Evolutionary conservation across 2,797 vertebrate genomes (phyloP), one percentile per base, ranked within the genome.

Genomic region (Vireo griseus): DNA sequence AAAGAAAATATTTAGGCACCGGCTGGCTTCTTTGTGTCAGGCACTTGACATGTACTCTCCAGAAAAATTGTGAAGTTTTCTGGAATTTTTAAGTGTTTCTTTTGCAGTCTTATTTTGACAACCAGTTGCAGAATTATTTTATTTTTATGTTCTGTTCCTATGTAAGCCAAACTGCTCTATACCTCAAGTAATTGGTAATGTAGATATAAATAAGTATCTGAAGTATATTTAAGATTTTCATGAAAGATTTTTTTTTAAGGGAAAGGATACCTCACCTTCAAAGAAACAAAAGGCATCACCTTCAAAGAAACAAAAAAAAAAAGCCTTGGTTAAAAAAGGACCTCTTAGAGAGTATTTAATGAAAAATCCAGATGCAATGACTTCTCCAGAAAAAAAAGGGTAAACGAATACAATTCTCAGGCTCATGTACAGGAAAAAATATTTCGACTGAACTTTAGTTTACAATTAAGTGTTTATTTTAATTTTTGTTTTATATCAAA

Each of bases 301-400:
- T 67, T 13, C 11, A 3, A 96, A 83, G 91, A 93, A 91, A 82
- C 18, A 66, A 77, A 80, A 24, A 47, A 96, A 88, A 79, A 19
- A 67, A 75, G 26, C 5, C 10, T 10, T 51, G 29, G 12, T 33
- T 73, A 65, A 2, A 75, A 92, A 83, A 90, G 71, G 58, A 78
- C 80, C 82, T 82, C 92, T 94, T 58, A 78, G 66, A 66, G 72
- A 96, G 5, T 90, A 44, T 68, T 65, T 72, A 3, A 21, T 45
- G 76, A 96, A 95, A 52, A 52, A 74, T n/a, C 75, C 59, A 51
- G 45, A 51, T 29, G 14, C 39, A 75, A 35, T 35, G 51, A 65
- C 25, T 39, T 59, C 71, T 85, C 13, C 65, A 82, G 95, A 96
- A 81, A 5, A n/a, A 68, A 50, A 86, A 84, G 91, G 94, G 97